Conservation (phyloP, 2,113 vertebrate species). For the Elanus axillaris region DNA sequence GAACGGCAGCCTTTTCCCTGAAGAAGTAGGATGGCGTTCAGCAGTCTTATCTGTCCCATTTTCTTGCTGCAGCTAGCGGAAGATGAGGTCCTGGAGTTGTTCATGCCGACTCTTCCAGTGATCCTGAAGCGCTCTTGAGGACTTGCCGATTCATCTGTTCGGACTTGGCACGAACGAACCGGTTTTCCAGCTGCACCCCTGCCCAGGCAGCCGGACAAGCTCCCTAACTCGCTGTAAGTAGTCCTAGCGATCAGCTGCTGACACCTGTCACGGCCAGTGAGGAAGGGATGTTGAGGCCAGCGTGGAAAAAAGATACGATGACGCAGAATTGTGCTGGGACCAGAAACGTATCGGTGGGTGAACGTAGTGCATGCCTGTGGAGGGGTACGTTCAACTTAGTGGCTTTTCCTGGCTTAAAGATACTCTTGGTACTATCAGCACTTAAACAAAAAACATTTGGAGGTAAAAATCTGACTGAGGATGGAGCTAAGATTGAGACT, state of each 20-base stretch:
- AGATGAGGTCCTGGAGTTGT: not conserved
- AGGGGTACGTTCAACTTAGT: not conserved
- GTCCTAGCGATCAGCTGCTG: not conserved
- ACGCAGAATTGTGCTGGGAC: not conserved
- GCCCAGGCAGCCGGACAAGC: not conserved
- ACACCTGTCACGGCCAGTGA: fast-evolving
- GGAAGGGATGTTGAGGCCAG: not conserved
- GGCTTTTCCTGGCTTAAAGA: not conserved
- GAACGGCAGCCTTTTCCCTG: not conserved
- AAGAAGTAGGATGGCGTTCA: not conserved
- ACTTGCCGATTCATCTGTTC: not conserved
- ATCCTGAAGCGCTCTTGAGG: not conserved
- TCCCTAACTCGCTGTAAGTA: not conserved
- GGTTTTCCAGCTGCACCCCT: not conserved
- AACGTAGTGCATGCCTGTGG: fast-evolving
- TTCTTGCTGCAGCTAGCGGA: not conserved
- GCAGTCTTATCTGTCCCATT: not conserved
- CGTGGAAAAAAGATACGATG: not conserved
- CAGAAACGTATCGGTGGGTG: not conserved
- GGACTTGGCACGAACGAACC: not conserved
- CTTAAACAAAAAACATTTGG: not conserved
- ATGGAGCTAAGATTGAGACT: not conserved
- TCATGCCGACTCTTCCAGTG: not conserved
- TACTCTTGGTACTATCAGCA: not conserved
- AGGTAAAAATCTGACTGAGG: not conserved